Evolutionary conservation across 2,113 vertebrate species (phyloP).

Genomic region (Gulo gulo): DNA sequence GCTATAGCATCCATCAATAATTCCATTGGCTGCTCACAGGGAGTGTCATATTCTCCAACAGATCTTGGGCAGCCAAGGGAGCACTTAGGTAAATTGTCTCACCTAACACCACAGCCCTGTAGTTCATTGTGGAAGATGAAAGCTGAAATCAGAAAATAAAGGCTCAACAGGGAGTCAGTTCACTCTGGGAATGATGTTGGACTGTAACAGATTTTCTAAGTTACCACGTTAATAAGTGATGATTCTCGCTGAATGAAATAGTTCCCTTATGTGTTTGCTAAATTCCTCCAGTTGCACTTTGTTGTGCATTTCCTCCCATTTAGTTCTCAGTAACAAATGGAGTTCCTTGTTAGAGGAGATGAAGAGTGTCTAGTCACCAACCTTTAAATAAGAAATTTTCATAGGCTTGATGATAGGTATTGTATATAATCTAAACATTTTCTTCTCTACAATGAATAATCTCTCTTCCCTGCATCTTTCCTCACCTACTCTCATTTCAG

Average conservation of each 20-base stretch:
- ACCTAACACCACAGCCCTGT: not conserved
- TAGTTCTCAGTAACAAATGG: not conserved
- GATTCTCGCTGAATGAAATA: not conserved
- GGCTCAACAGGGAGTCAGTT: not conserved
- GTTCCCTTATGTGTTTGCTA: not conserved
- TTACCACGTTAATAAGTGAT: not conserved
- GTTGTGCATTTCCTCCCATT: not conserved
- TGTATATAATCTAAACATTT: not conserved
- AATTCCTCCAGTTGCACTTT: not conserved
- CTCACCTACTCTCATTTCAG: not conserved
- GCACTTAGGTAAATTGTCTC: not conserved
- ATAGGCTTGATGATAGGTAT: not conserved
- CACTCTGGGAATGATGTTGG: not conserved
- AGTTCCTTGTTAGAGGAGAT: not conserved
- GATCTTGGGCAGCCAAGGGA: not conserved
- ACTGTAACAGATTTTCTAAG: not conserved
- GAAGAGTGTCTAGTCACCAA: not conserved
- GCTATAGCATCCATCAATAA: not conserved
- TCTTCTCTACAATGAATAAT: not conserved
- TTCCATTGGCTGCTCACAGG: not conserved
- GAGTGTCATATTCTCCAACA: not conserved
- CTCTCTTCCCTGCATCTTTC: not conserved
- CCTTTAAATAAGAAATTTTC: not conserved
- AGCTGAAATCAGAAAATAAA: not conserved
- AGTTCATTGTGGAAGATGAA: not conserved